Conservation (phyloP, 2,888 invertebrate species). For the Drosophila tanythrix region DNA sequence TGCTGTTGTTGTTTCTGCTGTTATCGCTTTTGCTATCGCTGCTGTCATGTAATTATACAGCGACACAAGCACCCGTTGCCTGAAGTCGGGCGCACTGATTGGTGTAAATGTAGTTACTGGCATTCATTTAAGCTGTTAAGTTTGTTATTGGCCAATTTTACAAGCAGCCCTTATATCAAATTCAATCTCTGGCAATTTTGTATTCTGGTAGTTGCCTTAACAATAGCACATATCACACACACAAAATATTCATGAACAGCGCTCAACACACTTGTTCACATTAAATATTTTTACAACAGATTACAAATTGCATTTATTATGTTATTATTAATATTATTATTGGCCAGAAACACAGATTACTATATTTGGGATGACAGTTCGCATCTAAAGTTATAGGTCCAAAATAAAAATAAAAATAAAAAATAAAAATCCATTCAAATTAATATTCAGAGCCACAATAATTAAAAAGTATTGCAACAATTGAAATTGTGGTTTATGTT, state of each 20-base stretch:
- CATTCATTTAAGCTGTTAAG: constrained; percentile 21
- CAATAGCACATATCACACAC: background rate
- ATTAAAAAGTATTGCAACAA: background rate
- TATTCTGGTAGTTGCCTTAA: background rate
- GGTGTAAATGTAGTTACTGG: constrained; percentile 42
- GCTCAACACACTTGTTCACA: background rate
- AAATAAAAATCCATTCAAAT: background rate
- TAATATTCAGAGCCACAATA: background rate
- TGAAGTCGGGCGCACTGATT: constrained; percentile 43
- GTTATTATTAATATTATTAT: too few species aligned
- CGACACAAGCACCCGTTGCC: constrained; percentile 48
- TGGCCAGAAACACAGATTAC: background rate
- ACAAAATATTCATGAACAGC: background rate
- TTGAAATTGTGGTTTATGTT: too few species aligned
- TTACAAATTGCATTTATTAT: background rate
- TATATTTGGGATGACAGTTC: background rate
- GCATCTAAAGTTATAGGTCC: background rate
- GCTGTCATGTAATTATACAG: constrained; percentile 72
- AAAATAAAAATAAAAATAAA: background rate
- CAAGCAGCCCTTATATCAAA: background rate
- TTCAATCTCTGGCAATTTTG: background rate
- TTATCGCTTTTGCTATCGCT: constrained; percentile 47
- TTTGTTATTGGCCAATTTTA: constrained; percentile 12
- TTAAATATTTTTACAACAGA: background rate
- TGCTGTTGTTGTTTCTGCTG: constrained; percentile 39